These are phyloP conservation scores for Syrphus vitripennis DNA, from an alignment of 2,888 invertebrate genomes.

Conservation along the genomic window DNA sequence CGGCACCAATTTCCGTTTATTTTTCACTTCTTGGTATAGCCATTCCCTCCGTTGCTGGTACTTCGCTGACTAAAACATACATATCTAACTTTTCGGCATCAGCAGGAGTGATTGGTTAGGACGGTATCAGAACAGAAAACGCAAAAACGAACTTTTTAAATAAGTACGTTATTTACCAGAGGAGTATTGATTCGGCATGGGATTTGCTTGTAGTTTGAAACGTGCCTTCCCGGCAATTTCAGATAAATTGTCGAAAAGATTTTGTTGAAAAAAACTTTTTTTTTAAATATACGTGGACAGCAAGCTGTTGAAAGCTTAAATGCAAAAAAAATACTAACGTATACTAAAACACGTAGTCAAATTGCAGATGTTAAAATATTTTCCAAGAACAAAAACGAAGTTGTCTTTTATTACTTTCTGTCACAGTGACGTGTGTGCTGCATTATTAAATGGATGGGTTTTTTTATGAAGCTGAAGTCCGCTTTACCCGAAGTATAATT, in stretches of 20 bases:
- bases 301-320: constrained; percentile 10
- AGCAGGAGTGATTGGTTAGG: neutral
- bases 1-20: constrained; percentile 58
- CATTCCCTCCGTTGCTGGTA: neutral
- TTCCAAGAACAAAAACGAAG: neutral
- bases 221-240: constrained; percentile 70
- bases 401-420: neutral
- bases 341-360: constrained; percentile 6
- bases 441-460: neutral
- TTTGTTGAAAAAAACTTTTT: constrained; percentile 1
- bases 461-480: no score
- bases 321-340: neutral
- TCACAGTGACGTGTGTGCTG: neutral
- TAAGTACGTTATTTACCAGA: no score
- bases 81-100: neutral
- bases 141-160: neutral
- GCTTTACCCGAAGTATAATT: no score
- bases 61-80: constrained; percentile 5
- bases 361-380: neutral
- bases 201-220: constrained; percentile 55
- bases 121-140: neutral
- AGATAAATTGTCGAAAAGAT: constrained; percentile 58
- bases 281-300: constrained; percentile 9
- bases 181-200: constrained; percentile 23
- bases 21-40: constrained; percentile 67